Percentiles rank a stretch among this genome's conserved stretches.
These are phyloP conservation scores for Stegostoma tigrinum DNA, from an alignment of 2,113 vertebrate species.

Conservation along the genomic window DNA sequence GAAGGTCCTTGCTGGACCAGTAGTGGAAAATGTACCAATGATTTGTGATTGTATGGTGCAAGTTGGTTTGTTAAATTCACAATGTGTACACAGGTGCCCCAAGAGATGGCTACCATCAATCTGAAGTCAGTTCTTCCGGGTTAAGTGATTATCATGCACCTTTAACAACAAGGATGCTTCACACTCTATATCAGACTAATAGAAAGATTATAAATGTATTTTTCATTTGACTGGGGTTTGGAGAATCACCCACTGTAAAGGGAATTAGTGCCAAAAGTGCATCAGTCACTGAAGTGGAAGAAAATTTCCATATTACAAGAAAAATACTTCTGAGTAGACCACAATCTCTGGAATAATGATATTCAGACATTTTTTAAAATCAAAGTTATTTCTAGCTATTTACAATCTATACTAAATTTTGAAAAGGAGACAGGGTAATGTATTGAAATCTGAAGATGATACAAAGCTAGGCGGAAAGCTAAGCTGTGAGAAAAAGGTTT, in stretches of 20 bases:
- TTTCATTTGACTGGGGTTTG: not conserved
- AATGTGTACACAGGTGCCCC: not conserved
- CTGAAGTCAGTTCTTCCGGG: not conserved
- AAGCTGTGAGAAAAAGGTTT: no score
- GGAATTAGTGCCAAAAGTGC: not conserved
- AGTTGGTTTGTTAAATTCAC: not conserved
- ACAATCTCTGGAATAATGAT: not conserved
- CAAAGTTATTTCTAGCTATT: not conserved
- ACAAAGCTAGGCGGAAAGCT: no score
- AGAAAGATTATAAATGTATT: not conserved
- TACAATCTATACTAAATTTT: not conserved
- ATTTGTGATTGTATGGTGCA: not conserved
- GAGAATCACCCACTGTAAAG: not conserved
- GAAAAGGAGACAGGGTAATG: no score
- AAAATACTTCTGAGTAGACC: not conserved
- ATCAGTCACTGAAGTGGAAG: not conserved
- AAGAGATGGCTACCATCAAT: not conserved
- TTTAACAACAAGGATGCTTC: not conserved
- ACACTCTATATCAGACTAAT: not conserved
- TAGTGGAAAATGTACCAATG: not conserved
- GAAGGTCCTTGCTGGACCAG: not conserved
- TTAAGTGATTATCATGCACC: not conserved
- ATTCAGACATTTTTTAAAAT: not conserved
- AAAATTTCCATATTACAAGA: not conserved
- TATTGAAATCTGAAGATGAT: no score